Base-by-base conservation (phyloP, 2,888 invertebrate species). In the Pristionchus arcanus region DNA sequence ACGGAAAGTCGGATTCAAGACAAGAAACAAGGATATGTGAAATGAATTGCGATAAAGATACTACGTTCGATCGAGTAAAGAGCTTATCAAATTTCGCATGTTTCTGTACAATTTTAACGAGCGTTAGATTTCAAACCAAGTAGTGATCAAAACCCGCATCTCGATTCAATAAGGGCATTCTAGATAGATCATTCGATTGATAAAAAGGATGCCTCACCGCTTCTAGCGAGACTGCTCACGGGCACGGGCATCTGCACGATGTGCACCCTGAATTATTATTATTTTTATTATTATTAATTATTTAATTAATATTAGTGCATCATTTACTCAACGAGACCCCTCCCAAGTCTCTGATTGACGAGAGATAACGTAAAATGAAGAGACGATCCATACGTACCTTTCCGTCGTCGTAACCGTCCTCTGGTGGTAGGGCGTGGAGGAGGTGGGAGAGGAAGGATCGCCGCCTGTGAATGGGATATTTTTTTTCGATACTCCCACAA, bases 231-330 rank as follows among this genome's bases (percentile, higher is more conserved):
- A 53, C 68, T 53, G 81, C 31, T 34, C 83, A 89, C 66, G 7
- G 81, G 89, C 37, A 89, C 89, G 63, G 89, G 89, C 89, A 89
- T 89, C 83, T 89, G 89, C 59, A 89, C 89, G 49, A 89, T 89
- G 83, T 89, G 89, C 59, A 89, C 89, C 68, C 89, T 74, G 42
- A 37, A 74, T 9, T 71, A 1, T n/a, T n/a, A 63, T 21, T 28
- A n/a, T 68, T 28, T 25, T 68, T 68, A 15, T 68, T 28, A 5
- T 25, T 11, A 49, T 49, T 49, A 7, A 49, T 49, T 49, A 49
- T 11, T 7, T 49, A 42, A 5, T 42, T 42, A 42, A 42, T n/a
- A n/a, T 42, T 42, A 42, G 42, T 42, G 9, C 42, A 42, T 3
- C 11, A 59, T 19, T 59, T 15, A 59, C 4, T 19, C 59, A 5